phyloP scores from a whole-genome alignment of 2,113 vertebrate species.

The rabbit (Oryctolagus cuniculus) region DNA sequence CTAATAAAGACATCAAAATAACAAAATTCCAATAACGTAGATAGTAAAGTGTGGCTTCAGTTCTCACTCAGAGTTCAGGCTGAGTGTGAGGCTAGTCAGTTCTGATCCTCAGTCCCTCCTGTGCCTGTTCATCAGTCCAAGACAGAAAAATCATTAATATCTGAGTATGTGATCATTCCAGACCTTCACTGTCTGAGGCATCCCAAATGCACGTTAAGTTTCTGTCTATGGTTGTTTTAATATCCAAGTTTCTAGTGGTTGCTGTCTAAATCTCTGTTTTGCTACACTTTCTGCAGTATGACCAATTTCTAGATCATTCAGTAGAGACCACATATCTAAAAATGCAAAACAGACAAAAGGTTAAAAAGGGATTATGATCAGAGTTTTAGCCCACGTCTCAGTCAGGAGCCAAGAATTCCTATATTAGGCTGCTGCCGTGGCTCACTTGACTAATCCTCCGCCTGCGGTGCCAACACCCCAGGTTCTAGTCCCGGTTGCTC shows the following conservation, averaged over 20 bases:
- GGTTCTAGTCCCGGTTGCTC: no score
- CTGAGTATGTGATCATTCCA: neutral
- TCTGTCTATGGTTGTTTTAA: neutral
- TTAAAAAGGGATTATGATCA: neutral
- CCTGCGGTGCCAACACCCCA: no score
- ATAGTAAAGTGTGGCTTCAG: neutral
- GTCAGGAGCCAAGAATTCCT: neutral
- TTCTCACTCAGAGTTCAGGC: neutral
- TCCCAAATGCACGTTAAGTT: neutral
- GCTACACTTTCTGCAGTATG: neutral
- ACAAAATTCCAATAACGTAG: neutral
- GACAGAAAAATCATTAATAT: neutral
- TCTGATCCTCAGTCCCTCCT: neutral
- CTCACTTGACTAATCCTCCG: no score
- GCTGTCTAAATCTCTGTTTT: neutral
- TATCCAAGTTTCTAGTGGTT: neutral
- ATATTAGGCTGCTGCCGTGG: neutral
- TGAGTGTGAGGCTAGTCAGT: neutral
- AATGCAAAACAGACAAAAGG: neutral
- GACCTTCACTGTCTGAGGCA: neutral
- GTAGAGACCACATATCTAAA: neutral
- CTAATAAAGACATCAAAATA: neutral
- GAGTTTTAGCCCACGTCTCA: neutral
- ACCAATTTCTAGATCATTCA: neutral
- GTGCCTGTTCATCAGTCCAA: neutral